Base-by-base conservation (phyloP, 2,888 invertebrate genomes). In the Hemicrepidius hirtus region DNA sequence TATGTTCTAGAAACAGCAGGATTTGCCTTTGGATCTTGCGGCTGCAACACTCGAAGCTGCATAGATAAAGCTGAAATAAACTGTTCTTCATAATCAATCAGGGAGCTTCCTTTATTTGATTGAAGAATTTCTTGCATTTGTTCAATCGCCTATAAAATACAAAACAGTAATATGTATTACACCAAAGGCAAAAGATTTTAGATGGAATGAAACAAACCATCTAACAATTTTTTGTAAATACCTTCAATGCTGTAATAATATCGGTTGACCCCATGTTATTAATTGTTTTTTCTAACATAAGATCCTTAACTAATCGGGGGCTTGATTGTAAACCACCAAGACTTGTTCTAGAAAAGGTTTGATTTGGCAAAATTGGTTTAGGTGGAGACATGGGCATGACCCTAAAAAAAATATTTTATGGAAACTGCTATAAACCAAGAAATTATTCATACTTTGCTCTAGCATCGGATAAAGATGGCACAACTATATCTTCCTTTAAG, bases 81-180 rank as follows among this genome's bases (percentile, higher is more conserved):
- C 50, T 92, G 91, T 82, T 93, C 91, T 81, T 93, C 92, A 83
- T 93, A 90, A 60, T 89, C 88, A 0, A 83, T 82, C 74, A 91
- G 84, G 50, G 88, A 85, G 0, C 86, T 86, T 6, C 88, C 88
- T 50, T 88, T 88, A 0, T 88, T 88, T 0, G 89, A 87, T 59
- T 86, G 86, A 53, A 94, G 82, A 72, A 94, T 90, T 75, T 91
- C 91, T 68, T 94, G 93, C 79, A 95, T 90, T 81, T 92, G 91
- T 0, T 91, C 90, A 72, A 95, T 87, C 0, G 94, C 93, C 75
- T 83, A 91, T 0, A 75, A 76, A 37, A 69, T 24, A 50, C 3
- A 24, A 24, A 46, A 16, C 20, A 49, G 41, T 59, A 50, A 35
- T 20, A 44, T 12, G n/a, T n/a, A n/a, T n/a, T n/a, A n/a, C n/a